Conservation (phyloP, 2,797 vertebrate species). For the Anguilla pacifica region DNA sequence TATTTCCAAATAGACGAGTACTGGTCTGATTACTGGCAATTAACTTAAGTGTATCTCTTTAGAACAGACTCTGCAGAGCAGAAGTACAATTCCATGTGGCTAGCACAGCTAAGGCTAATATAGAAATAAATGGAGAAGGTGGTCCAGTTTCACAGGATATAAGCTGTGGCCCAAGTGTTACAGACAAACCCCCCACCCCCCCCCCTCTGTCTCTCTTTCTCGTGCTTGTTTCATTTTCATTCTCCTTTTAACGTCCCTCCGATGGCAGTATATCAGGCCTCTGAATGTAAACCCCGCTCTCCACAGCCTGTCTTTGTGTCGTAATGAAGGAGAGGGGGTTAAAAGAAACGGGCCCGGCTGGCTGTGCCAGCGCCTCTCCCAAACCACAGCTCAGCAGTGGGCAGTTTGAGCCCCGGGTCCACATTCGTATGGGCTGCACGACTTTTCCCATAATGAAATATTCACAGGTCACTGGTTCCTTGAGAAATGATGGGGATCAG, state of each 20-base stretch:
- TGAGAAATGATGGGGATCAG: slow-evolving; percentile 94
- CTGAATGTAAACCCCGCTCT: slow-evolving; percentile 21
- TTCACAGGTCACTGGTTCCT: slow-evolving; percentile 96
- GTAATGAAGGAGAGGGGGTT: neutral
- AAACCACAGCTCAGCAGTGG: slow-evolving; percentile 1
- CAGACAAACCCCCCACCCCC: neutral
- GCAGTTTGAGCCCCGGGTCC: slow-evolving; percentile 49
- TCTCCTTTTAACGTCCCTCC: slow-evolving; percentile 8
- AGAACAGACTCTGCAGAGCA: slow-evolving; percentile 22
- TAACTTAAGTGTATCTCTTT: slow-evolving; percentile 43
- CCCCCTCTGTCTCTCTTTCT: neutral
- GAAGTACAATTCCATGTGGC: neutral
- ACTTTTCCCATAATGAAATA: slow-evolving; percentile 94
- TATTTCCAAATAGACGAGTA: slow-evolving; percentile 45
- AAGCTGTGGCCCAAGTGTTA: neutral
- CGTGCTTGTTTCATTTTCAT: slow-evolving; percentile 15
- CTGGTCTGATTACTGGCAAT: slow-evolving; percentile 57
- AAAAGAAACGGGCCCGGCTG: neutral
- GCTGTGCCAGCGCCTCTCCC: slow-evolving; percentile 2
- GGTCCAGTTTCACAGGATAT: neutral
- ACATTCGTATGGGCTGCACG: slow-evolving; percentile 82
- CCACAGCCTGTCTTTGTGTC: slow-evolving; percentile 8
- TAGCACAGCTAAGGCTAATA: neutral
- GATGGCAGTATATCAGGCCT: neutral
- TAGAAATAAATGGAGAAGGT: neutral